Conservation (phyloP, 2,888 invertebrate species). For the Phymatocera aterrima region DNA sequence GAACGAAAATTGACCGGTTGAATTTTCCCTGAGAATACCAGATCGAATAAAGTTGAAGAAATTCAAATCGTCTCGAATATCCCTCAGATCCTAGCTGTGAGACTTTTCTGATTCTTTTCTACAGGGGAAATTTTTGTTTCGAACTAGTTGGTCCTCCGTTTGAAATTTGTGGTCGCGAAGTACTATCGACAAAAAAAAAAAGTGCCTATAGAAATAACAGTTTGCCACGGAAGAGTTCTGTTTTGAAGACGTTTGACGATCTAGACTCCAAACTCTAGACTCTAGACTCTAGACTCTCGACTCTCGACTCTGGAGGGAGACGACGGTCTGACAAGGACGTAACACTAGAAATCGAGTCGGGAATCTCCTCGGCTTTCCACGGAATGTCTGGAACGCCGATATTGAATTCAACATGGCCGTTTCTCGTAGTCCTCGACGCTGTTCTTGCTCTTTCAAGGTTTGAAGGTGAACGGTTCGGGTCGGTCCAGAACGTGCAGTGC, state of each 20-base stretch:
- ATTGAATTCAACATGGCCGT: slow-evolving; percentile 75
- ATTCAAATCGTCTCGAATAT: no score
- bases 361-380: not conserved
- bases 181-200: not conserved
- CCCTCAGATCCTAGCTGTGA: no score
- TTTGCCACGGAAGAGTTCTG: not conserved
- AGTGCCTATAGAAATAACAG: not conserved
- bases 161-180: not conserved
- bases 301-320: no score
- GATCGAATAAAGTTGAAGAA: no score
- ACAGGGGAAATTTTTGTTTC: not conserved
- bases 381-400: slow-evolving; percentile 72
- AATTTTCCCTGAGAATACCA: no score
- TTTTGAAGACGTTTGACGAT: not conserved
- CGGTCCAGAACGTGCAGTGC: slow-evolving; percentile 34
- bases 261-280: not conserved
- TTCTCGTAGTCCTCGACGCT: slow-evolving; percentile 46
- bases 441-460: not conserved
- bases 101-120: not conserved
- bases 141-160: not conserved
- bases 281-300: not conserved
- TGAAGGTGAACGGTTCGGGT: slow-evolving; percentile 24
- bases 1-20: no score
- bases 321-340: not conserved
- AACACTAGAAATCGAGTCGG: not conserved